Conservation (phyloP, 2,113 vertebrate species). For the Narcine bancroftii region DNA sequence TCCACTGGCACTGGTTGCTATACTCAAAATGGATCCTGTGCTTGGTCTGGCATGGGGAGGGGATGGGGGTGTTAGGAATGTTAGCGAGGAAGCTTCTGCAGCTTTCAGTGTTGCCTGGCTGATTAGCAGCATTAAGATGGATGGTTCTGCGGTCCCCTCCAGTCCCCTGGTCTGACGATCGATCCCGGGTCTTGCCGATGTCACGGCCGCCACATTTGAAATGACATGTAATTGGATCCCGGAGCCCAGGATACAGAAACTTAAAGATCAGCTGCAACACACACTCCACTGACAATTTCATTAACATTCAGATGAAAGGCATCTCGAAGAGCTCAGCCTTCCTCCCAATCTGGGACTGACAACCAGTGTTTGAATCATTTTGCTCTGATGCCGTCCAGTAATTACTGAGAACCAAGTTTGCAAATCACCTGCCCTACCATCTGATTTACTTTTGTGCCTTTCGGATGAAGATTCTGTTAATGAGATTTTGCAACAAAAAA, state of each 20-base stretch:
- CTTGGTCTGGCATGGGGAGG: no score
- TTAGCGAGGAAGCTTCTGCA: not conserved
- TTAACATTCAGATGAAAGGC: slow-evolving; percentile 10
- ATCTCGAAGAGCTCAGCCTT: not conserved
- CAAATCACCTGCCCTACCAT: no score
- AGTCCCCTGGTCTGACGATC: not conserved
- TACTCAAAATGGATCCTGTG: no score
- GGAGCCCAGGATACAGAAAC: not conserved
- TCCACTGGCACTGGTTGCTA: no score
- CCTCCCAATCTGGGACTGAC: not conserved
- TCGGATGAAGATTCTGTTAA: not conserved
- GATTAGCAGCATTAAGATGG: slow-evolving; percentile 8
- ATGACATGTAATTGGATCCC: not conserved
- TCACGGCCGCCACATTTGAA: not conserved
- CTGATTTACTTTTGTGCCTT: not conserved
- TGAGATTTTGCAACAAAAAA: not conserved
- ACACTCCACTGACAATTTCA: not conserved
- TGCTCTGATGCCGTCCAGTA: not conserved
- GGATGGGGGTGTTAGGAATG: no score
- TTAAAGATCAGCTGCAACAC: slow-evolving; percentile 17
- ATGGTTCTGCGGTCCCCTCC: not conserved
- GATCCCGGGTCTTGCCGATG: not conserved
- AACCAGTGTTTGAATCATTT: not conserved
- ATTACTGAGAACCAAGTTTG: not conserved
- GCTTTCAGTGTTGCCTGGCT: not conserved